These are phyloP conservation scores for Sminthurides aquaticus DNA, from an alignment of 2,888 invertebrate species.

Conservation along the genomic window DNA sequence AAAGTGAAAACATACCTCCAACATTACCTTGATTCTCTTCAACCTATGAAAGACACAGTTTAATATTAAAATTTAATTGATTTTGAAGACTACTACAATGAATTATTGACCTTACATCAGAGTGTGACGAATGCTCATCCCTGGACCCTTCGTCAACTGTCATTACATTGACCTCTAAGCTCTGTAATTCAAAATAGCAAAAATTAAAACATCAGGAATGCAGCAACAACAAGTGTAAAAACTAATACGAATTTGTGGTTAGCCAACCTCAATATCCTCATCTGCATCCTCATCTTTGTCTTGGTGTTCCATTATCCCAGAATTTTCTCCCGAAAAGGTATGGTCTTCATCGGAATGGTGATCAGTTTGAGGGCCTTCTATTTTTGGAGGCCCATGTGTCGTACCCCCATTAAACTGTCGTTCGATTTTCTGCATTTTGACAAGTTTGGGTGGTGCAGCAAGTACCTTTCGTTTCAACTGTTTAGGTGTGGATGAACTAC, in stretches of 20 bases:
- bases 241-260: no score
- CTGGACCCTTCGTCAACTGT: conserved; percentile 14
- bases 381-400: not conserved
- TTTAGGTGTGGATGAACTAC: not conserved
- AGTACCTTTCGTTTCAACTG: conserved; percentile 22
- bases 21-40: no score
- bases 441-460: conserved; percentile 33
- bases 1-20: no score
- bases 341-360: not conserved
- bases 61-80: no score
- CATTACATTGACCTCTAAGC: conserved; percentile 17
- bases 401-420: conserved; percentile 23
- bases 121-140: conserved; percentile 21
- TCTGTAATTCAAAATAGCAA: conserved; percentile 5
- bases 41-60: no score
- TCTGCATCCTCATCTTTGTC: not conserved
- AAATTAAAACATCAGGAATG: no score
- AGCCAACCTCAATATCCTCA: not conserved
- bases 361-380: not conserved
- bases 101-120: conserved; percentile 34
- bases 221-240: no score
- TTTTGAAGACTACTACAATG: no score
- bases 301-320: not conserved
- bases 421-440: conserved; percentile 39
- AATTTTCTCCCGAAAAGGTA: not conserved